Evolutionary conservation across 92 coral and sea anemone species (phyloP).

Genomic region (Epizoanthus fatuus): DNA sequence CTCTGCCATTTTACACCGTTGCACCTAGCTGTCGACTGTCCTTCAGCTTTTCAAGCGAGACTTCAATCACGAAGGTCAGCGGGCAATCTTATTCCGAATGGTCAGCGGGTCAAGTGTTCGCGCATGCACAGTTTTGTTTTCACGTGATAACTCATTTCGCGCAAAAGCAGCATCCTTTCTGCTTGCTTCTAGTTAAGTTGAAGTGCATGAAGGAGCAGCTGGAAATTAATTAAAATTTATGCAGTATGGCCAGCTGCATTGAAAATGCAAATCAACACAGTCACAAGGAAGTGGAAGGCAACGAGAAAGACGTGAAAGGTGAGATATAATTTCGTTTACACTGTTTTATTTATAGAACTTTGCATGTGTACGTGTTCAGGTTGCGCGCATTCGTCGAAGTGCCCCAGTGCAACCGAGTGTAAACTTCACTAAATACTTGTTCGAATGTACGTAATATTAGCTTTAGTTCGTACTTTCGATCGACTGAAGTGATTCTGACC

Average conservation of each 20-base stretch:
- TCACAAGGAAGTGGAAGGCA: background rate
- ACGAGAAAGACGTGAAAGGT: conserved; percentile 2
- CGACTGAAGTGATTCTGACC: too few relatives aligned
- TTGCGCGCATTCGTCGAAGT: too few relatives aligned
- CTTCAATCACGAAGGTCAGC: too few relatives aligned
- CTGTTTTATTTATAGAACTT: too few relatives aligned
- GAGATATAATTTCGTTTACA: background rate
- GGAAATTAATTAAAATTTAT: background rate
- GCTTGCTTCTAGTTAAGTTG: background rate
- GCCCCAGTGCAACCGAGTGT: too few relatives aligned
- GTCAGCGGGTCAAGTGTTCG: conserved; percentile 23
- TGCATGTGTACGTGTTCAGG: too few relatives aligned
- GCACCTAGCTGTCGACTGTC: too few relatives aligned
- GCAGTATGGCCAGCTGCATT: conserved; percentile 28
- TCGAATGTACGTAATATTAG: too few relatives aligned
- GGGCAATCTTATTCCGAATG: background rate
- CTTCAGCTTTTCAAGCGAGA: too few relatives aligned
- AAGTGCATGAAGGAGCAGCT: background rate
- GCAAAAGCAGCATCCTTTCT: background rate
- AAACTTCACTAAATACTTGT: too few relatives aligned
- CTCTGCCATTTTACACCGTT: conserved; percentile 30
- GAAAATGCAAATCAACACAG: conserved; percentile 23
- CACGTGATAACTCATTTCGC: conserved; percentile 12
- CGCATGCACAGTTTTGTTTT: conserved; percentile 19
- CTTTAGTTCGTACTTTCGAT: too few relatives aligned